Evolutionary conservation across 2,888 invertebrate genomes (phyloP).

Genomic region (Argyresthia goedartella): DNA sequence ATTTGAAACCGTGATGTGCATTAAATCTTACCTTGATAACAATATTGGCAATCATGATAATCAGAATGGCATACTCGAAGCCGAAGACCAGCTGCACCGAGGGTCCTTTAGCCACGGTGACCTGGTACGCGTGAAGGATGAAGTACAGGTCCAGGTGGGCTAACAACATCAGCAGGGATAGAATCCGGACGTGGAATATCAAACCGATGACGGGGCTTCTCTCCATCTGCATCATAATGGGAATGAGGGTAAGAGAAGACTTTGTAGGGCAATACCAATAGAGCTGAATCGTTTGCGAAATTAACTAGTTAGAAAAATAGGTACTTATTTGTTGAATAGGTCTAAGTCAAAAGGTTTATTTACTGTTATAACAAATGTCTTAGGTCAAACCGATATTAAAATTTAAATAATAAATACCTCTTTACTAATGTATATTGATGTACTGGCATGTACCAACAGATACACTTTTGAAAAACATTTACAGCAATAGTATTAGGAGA

Average conservation of each 20-base stretch:
- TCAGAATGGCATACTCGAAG: slow-evolving; percentile 97
- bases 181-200: slow-evolving; percentile 93
- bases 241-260: background rate
- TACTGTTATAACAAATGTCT: too few relatives aligned
- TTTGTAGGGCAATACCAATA: background rate
- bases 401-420: too few relatives aligned
- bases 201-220: slow-evolving; percentile 96
- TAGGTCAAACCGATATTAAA: too few relatives aligned
- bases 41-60: slow-evolving; percentile 94
- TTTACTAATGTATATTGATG: too few relatives aligned
- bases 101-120: slow-evolving; percentile 92
- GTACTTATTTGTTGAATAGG: too few relatives aligned
- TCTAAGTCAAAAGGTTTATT: too few relatives aligned
- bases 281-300: too few relatives aligned
- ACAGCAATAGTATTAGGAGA: background rate
- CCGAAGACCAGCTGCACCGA: slow-evolving; percentile 99
- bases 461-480: too few relatives aligned
- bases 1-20: too few relatives aligned
- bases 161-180: slow-evolving; percentile 85
- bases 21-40: slow-evolving; percentile 83
- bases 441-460: too few relatives aligned
- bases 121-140: slow-evolving; percentile 93
- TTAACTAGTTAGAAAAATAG: too few relatives aligned
- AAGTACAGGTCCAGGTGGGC: slow-evolving; percentile 89
- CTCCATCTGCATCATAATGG: slow-evolving; percentile 84